A percentile compares a stretch with the other conserved stretches of the same genome.
phyloP scores from a whole-genome alignment of 2,888 invertebrate species.

The Clanis bilineata region DNA sequence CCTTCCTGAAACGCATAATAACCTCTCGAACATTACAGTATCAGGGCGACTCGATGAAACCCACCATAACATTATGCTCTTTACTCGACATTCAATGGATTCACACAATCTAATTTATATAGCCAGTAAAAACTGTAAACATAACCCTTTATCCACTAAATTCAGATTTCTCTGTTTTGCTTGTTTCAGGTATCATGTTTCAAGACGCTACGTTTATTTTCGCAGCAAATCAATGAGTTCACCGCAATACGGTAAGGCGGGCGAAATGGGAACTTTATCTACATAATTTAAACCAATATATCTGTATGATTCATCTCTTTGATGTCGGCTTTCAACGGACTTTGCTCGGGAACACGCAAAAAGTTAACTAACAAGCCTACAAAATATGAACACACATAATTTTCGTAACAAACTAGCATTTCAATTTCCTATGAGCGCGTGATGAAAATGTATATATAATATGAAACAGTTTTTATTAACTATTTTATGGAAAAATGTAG shows the following conservation, averaged over 20 bases:
- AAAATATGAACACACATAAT: constrained; percentile 29
- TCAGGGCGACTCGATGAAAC: constrained; percentile 54
- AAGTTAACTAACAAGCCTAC: constrained; percentile 50
- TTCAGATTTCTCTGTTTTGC: constrained; percentile 46
- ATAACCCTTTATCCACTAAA: constrained; percentile 55
- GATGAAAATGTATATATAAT: neutral
- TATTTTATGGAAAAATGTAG: no score
- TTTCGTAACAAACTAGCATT: neutral
- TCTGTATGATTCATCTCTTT: constrained; percentile 43
- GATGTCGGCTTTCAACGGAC: constrained; percentile 43
- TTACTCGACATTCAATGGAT: constrained; percentile 44
- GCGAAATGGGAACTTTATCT: constrained; percentile 42
- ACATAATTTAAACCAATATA: constrained; percentile 48
- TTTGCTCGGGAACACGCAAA: constrained; percentile 46
- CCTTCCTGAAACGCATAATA: constrained; percentile 60
- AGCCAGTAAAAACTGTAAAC: constrained; percentile 50
- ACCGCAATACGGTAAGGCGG: constrained; percentile 36
- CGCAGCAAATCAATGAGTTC: constrained; percentile 33
- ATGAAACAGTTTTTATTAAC: neutral
- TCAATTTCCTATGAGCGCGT: neutral
- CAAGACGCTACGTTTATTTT: constrained; percentile 24
- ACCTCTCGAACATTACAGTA: constrained; percentile 46
- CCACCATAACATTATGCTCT: constrained; percentile 57
- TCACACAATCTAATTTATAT: constrained; percentile 58
- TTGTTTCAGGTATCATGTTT: constrained; percentile 60